Conservation (phyloP, 2,113 vertebrate genomes). For the Nerophis ophidion region DNA sequence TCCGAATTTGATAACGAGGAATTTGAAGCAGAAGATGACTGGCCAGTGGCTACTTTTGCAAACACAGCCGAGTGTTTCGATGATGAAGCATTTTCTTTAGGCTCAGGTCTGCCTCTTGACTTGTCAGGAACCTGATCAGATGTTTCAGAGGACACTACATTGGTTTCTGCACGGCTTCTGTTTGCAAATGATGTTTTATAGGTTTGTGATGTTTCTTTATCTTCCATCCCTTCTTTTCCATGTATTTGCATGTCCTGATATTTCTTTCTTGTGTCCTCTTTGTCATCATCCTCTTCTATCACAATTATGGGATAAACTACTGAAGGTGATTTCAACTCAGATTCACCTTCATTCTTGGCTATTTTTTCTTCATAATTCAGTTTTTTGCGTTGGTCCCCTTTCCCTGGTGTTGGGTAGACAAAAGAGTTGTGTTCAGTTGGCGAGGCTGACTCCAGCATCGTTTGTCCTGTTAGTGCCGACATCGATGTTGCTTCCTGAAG, state of each 20-base stretch:
- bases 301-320: conserved; percentile 47
- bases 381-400: conserved; percentile 39
- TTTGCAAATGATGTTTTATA: conserved; percentile 54
- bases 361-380: conserved; percentile 14
- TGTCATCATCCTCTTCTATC: conserved; percentile 43
- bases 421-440: conserved; percentile 28
- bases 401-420: conserved; percentile 24
- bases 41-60: conserved; percentile 58
- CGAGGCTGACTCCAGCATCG: conserved; percentile 49
- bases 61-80: conserved; percentile 70
- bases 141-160: conserved; percentile 39
- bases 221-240: conserved; percentile 13
- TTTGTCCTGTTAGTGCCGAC: conserved; percentile 75
- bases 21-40: conserved; percentile 9
- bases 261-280: conserved; percentile 28
- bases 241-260: conserved; percentile 11
- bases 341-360: conserved; percentile 7
- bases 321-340: conserved; percentile 26
- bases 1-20: conserved; percentile 33
- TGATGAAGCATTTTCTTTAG: conserved; percentile 9
- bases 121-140: conserved; percentile 8
- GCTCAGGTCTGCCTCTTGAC: conserved; percentile 2
- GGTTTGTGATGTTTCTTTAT: conserved; percentile 9
- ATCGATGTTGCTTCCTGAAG: conserved; percentile 83
- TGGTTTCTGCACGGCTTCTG: conserved; percentile 71